A percentile compares a stretch with the other conserved stretches of the same genome.
Evolutionary conservation across 37 sponge, comb jelly and placozoan genomes (phyloP).

Genomic region (Halisarca cf. caerulea): DNA sequence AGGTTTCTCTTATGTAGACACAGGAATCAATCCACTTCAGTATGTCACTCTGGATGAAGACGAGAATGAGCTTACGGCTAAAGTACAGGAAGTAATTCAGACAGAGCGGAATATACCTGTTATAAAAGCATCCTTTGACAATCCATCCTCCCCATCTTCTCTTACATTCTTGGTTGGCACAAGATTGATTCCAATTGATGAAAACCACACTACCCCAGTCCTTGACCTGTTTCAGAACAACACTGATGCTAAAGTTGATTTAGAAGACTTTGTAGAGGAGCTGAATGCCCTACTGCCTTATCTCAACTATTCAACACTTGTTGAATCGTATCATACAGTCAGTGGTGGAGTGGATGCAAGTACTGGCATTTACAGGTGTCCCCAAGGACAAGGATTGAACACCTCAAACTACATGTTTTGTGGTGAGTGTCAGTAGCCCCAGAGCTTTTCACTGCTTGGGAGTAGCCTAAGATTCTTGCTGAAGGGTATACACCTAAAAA

Average conservation of each 20-base stretch:
- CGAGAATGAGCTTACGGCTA: not conserved
- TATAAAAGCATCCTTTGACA: not conserved
- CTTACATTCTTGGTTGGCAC: constrained; percentile 9
- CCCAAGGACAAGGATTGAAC: constrained; percentile 15
- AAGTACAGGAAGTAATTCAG: not conserved
- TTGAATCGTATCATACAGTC: not conserved
- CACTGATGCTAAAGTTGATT: not conserved
- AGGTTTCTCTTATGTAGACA: not conserved
- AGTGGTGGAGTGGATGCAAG: constrained; percentile 3
- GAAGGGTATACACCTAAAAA: too few species aligned
- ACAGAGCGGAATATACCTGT: not conserved
- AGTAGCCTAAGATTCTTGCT: too few species aligned
- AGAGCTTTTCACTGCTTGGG: too few species aligned
- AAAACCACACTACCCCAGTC: not conserved
- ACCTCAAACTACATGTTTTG: constrained; percentile 15
- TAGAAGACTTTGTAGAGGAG: not conserved
- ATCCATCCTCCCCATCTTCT: not conserved
- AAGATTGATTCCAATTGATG: not conserved
- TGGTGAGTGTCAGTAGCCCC: too few species aligned
- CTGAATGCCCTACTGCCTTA: not conserved
- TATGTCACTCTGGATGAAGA: not conserved
- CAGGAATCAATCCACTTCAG: not conserved
- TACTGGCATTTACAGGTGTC: constrained; percentile 24
- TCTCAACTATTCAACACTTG: not conserved
- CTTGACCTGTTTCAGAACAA: constrained; percentile 4